Evolutionary conservation across 2,797 vertebrate genomes (phyloP), one percentile per base, ranked within the genome.

Genomic region (Euthynnus affinis): DNA sequence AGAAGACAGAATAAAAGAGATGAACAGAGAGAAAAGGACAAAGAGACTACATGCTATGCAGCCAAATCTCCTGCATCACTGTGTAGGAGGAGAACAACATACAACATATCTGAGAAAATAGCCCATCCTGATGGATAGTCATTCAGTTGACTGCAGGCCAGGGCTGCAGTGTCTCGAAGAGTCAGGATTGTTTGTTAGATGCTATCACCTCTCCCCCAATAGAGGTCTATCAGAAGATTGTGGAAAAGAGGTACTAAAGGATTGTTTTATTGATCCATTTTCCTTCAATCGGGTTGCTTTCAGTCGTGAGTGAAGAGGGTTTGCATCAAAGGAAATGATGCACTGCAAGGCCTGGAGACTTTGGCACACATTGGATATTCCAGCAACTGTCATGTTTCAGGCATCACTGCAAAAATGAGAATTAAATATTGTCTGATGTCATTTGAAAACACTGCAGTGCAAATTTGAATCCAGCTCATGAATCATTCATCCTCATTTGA

Each of bases 221-320:
- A 49, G 6, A 82, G 65, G 58, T 78, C 61, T 34, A 29, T 60
- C 15, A 74, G 40, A 61, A 9, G 25, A 32, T 37, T 18, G 67
- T 65, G 63, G 34, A 52, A 63, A 58, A 65, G 52, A 71, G 60
- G 52, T 48, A 52, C 60, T 74, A 7, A 66, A 57, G 66, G 61
- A 80, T 75, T 48, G 34, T 65, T 77, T 4, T 44, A 81, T 74
- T 51, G 73, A 89, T 81, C 76, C 37, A 53, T 84, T 83, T 71
- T 64, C 55, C 70, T 73, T 85, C 61, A 77, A 68, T 74, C 75
- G 48, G 69, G 25, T 44, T 52, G 66, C 48, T 27, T 20, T 69
- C 58, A 62, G 46, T 56, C 15, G 8, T 40, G 42, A 55, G 53
- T 53, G 18, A 56, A 10, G 32, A 58, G 37, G 34, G 23, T 44